phyloP scores from a whole-genome alignment of 2,888 invertebrate species.

The Glyphotaelius pellucidus region DNA sequence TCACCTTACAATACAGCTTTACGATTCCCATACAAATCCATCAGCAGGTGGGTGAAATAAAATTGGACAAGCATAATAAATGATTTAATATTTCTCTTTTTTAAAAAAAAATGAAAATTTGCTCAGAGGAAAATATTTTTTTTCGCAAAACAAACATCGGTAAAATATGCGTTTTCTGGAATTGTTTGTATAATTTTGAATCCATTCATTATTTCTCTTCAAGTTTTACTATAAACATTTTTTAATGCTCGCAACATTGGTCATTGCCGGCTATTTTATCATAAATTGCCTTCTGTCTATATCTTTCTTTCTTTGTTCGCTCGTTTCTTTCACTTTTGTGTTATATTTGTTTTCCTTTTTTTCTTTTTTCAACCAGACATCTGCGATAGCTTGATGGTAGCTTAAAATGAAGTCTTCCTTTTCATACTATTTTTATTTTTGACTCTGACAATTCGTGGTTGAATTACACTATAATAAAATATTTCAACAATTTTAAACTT shows the following conservation, averaged over 20 bases:
- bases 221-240: not conserved
- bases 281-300: too few species aligned
- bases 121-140: not conserved
- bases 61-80: not conserved
- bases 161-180: not conserved
- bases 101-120: not conserved
- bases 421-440: too few species aligned
- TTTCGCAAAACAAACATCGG: not conserved
- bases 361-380: too few species aligned
- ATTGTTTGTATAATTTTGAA: not conserved
- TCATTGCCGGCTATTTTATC: too few species aligned
- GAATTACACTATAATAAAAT: too few species aligned
- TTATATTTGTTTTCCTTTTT: too few species aligned
- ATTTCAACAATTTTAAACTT: too few species aligned
- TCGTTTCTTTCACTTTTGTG: too few species aligned
- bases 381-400: too few species aligned
- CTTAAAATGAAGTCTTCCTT: too few species aligned
- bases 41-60: not conserved
- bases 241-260: not conserved
- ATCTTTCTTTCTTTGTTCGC: too few species aligned
- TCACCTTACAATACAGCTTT: not conserved
- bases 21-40: not conserved
- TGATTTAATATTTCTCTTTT: not conserved
- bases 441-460: too few species aligned
- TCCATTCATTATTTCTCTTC: not conserved